Evolutionary conservation across 1,140 invertebrate genomes (phyloP), one percentile per base, ranked within the genome.

Genomic region (Leptopilina boulardi): DNA sequence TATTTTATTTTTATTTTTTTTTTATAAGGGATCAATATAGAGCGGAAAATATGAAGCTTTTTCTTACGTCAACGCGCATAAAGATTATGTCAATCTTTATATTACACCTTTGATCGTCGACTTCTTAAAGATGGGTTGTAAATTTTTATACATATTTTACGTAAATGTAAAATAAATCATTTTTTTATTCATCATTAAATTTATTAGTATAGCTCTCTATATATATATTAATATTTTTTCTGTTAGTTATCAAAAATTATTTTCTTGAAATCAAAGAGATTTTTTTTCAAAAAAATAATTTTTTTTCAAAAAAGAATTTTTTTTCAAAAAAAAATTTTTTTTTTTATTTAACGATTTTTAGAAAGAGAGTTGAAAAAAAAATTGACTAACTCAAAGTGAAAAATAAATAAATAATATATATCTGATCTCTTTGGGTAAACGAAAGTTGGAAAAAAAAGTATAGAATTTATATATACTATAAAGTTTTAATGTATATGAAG

Each of bases 11-110:
- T 56, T 21, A 21, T 56, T 10, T 23, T 0, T 10, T 13, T 26
- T 66, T 66, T 66, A 15, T 30, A 13, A 66, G 26, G 59, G 13
- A 66, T 30, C 26, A 66, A 15, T 66, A 66, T 66, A 66, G 6
- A 23, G 2, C 59, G 2, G 21, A 15, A 30, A 66, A 66, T 34
- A 66, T 66, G 26, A 30, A 30, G 26, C 56, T 66, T 66, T 66
- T 66, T 66, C 56, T 66, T 66, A 30, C 56, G 56, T 66, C 56
- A 30, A 15, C 15, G 23, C n/a, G n/a, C 23, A 66, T n/a, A 66
- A 66, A 30, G 21, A 66, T 66, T 66, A 66, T 66, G 56, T 66
- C 23, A 66, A 13, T 30, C 59, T 30, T 6, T 66, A 66, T 26
- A 38, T 0, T 34, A 34, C 59, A 15, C 13, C 13, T 30, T 66